Base-by-base conservation (phyloP, 1,140 invertebrate genomes). In the Sipha flava region DNA sequence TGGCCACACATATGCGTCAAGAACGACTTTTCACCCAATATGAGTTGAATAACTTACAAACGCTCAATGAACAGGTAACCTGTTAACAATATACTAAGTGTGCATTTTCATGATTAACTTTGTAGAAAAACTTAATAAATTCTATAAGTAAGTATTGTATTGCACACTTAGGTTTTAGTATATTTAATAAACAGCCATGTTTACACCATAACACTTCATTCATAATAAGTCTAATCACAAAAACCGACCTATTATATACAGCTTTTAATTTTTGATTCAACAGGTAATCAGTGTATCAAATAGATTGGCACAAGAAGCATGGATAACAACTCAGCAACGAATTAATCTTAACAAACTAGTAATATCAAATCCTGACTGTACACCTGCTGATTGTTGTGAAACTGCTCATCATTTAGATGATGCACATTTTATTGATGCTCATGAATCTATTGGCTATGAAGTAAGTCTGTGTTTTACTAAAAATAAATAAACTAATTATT, bases 261-360 rank as follows among this genome's bases (percentile, higher is more conserved):
- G 29, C 1, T 7, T 29, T 57, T 57, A 14, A 29, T 29, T 57
- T 80, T 82, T 81, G 21, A 70, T 40, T 81, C 81, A 47, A 29
- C 45, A 90, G 90, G 89, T 92, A 21, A 84, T 89, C 43, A 87
- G 87, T 64, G 84, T 88, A 37, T 91, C 90, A 0, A 89, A 91
- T 73, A 86, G 88, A 47, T 85, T 93, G n/a, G 89, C 90, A 31
- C 91, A 96, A 85, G 88, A 92, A 81, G 91, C 95, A 37, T 98
- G 95, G 94, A 90, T 97, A 77, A 93, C 92, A 57, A 91, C 93
- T 3, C 93, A 96, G 85, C 94, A 98, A 85, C 89, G 94, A 81
- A 88, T 93, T 45, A 95, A 94, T 85, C 87, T 97, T 5, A 92
- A 95, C 83, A 90, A 90, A 81, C 85, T 98, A 80, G 91, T 96